Conservation (phyloP, 1,140 invertebrate species). For the Platyura marginata region DNA sequence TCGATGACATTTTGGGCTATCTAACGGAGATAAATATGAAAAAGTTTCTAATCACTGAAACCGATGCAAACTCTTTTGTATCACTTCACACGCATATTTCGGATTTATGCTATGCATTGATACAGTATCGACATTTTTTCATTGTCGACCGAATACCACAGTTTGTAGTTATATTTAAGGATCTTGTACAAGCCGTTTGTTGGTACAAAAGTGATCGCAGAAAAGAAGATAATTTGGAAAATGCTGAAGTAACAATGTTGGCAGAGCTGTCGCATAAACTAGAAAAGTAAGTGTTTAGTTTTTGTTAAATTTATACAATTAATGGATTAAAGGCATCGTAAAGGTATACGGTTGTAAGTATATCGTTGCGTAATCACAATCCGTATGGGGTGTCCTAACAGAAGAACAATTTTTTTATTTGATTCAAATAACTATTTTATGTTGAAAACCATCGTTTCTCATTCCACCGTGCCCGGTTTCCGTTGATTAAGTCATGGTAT, state of each 20-base stretch:
- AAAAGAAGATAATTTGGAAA: constrained; percentile 11
- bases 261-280: constrained; percentile 16
- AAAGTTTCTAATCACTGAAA: constrained; percentile 8
- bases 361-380: too few species aligned
- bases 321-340: too few species aligned
- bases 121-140: constrained; percentile 13
- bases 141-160: constrained; percentile 18
- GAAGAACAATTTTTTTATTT: too few species aligned
- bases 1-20: constrained; percentile 14
- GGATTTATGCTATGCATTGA: constrained; percentile 10
- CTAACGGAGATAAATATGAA: constrained; percentile 18
- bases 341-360: too few species aligned
- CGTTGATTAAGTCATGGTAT: too few species aligned
- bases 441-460: too few species aligned
- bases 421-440: too few species aligned
- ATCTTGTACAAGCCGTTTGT: constrained; percentile 16
- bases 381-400: too few species aligned
- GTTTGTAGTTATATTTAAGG: constrained; percentile 14
- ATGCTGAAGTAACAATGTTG: constrained; percentile 14
- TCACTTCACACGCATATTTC: constrained; percentile 9
- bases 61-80: constrained; percentile 10
- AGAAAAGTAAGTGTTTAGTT: constrained; percentile 5
- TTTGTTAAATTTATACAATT: too few species aligned
- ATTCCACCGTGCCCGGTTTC: too few species aligned
- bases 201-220: constrained; percentile 18